Conservation (phyloP, 2,113 vertebrate species). For the Hemiscyllium ocellatum region DNA sequence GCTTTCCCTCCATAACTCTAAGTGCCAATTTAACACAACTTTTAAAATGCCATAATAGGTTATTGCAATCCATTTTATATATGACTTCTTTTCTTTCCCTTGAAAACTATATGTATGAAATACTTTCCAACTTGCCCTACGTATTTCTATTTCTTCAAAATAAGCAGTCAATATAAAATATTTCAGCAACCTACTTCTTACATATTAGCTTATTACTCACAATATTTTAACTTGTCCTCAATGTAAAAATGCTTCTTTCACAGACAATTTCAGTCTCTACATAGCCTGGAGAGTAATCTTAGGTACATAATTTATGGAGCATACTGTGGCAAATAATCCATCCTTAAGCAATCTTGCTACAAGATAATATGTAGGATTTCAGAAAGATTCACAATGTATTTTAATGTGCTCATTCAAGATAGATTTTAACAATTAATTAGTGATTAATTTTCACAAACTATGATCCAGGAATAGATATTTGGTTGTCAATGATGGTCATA, state of each 20-base stretch:
- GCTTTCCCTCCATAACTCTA: not conserved
- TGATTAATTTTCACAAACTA: not conserved
- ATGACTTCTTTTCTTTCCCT: not conserved
- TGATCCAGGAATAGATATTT: not conserved
- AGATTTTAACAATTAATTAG: not conserved
- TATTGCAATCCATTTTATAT: conserved; percentile 1
- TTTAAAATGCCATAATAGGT: not conserved
- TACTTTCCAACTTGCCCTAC: not conserved
- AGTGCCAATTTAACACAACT: not conserved
- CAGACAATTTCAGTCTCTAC: not conserved
- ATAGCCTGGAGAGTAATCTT: not conserved
- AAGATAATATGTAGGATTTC: not conserved
- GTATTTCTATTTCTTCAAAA: not conserved
- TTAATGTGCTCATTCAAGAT: not conserved
- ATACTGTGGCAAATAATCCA: not conserved
- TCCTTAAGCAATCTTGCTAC: not conserved
- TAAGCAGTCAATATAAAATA: not conserved
- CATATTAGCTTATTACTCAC: not conserved
- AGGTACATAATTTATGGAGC: not conserved
- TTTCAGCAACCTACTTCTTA: not conserved
- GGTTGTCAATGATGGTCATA: not conserved
- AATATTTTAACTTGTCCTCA: not conserved
- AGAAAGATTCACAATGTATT: not conserved
- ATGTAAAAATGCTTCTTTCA: not conserved
- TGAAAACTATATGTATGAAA: not conserved